Evolutionary conservation across 2,797 vertebrate genomes (phyloP).

Genomic region (Pseudocheirus occidentalis): DNA sequence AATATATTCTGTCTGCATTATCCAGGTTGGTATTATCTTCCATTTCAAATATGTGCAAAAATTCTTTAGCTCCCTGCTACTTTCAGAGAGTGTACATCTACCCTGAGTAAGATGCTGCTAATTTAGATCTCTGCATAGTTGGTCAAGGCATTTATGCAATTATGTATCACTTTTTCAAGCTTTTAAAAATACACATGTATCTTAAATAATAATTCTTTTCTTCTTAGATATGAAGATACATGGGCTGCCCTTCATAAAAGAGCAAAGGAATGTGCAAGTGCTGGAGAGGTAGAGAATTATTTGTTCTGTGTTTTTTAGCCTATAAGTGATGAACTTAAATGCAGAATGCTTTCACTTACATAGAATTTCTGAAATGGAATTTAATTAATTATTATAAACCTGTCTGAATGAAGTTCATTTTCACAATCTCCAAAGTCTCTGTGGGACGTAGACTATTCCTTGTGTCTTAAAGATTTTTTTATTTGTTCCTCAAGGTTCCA

Average conservation of each 20-base stretch:
- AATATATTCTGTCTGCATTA: background rate
- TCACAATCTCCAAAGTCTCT: background rate
- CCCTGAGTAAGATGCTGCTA: background rate
- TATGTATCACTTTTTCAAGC: slow-evolving; percentile 28
- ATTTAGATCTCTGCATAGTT: slow-evolving; percentile 11
- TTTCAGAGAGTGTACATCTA: background rate
- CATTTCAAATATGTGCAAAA: slow-evolving; percentile 1
- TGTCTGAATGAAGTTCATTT: slow-evolving; percentile 29
- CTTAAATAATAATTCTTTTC: slow-evolving; percentile 35
- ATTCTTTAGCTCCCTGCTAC: background rate
- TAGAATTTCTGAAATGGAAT: slow-evolving; percentile 19
- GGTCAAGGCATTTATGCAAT: background rate
- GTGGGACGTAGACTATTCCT: slow-evolving; percentile 27
- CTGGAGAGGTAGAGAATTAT: slow-evolving; percentile 89
- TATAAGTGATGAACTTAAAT: background rate
- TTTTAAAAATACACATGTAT: background rate
- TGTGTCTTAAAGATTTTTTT: slow-evolving; percentile 5
- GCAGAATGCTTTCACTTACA: slow-evolving; percentile 17
- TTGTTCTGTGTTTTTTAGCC: background rate
- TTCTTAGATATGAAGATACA: slow-evolving; percentile 92
- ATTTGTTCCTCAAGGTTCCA: slow-evolving; percentile 28
- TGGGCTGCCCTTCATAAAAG: slow-evolving; percentile 95
- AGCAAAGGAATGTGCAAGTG: slow-evolving; percentile 92
- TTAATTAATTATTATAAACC: slow-evolving; percentile 46
- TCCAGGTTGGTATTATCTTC: background rate